Evolutionary conservation across 2,113 vertebrate species (phyloP).

Genomic region (Carollia perspicillata): DNA sequence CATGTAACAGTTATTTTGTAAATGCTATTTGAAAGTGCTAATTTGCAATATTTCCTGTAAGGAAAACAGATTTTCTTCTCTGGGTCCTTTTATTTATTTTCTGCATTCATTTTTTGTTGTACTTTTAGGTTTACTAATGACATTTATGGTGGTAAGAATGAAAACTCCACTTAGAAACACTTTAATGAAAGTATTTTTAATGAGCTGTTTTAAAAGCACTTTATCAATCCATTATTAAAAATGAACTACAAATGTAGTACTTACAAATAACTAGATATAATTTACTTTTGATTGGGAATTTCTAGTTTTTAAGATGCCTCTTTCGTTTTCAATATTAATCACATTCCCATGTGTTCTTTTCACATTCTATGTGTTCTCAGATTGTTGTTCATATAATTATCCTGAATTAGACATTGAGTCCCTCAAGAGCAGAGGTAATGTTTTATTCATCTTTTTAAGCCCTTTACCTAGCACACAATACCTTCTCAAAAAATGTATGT

Average conservation of each 20-base stretch:
- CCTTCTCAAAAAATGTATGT: too few relatives aligned
- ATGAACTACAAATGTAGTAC: too few relatives aligned
- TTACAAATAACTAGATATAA: too few relatives aligned
- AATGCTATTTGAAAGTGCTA: neutral
- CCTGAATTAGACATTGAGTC: neutral
- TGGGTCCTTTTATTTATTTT: slow-evolving; percentile 16
- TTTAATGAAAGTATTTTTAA: slow-evolving; percentile 1
- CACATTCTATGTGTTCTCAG: neutral
- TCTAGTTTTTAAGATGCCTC: too few relatives aligned
- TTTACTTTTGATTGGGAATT: too few relatives aligned
- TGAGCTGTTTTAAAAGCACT: neutral
- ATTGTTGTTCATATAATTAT: neutral
- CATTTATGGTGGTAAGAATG: neutral
- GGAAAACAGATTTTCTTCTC: neutral
- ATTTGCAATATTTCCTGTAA: neutral
- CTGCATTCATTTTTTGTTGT: neutral
- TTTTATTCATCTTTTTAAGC: neutral
- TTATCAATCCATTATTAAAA: too few relatives aligned
- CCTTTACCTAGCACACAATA: neutral
- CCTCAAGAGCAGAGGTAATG: neutral
- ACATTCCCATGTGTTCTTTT: neutral
- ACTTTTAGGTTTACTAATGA: slow-evolving; percentile 1
- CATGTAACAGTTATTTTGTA: neutral
- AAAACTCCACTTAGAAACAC: neutral
- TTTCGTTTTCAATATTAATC: neutral